phyloP scores from a whole-genome alignment of 2,797 vertebrate species.

The Helostoma temminkii region DNA sequence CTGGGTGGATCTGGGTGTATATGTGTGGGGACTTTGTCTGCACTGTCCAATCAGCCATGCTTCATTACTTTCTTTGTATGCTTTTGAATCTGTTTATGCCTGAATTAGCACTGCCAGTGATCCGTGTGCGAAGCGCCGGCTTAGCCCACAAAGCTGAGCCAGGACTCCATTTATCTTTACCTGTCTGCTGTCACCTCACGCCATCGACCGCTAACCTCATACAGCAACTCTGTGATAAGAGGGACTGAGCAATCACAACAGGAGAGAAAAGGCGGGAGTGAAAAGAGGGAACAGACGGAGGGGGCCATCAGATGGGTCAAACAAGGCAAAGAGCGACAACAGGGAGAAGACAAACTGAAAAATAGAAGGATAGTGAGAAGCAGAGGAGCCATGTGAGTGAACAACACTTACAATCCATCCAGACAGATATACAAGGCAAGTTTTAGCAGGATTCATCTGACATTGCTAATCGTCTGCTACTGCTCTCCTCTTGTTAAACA shows the following conservation, averaged over 20 bases:
- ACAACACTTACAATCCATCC: neutral
- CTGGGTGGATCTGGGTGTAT: neutral
- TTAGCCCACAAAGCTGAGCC: constrained; percentile 20
- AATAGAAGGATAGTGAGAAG: neutral
- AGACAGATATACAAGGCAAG: neutral
- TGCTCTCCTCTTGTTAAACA: constrained; percentile 23
- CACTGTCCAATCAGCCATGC: constrained; percentile 56
- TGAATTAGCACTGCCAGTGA: constrained; percentile 59
- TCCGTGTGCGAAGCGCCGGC: constrained; percentile 30
- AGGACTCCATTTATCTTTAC: constrained; percentile 51
- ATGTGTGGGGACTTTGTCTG: constrained; percentile 20
- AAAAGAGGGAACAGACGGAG: neutral
- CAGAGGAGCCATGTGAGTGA: neutral
- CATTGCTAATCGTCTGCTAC: constrained; percentile 20
- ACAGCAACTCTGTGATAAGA: constrained; percentile 15
- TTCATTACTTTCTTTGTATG: constrained; percentile 68
- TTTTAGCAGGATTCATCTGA: constrained; percentile 13
- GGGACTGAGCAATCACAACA: neutral
- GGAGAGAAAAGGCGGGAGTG: neutral
- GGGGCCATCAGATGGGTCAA: constrained; percentile 18
- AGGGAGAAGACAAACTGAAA: neutral
- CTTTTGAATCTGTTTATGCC: constrained; percentile 50
- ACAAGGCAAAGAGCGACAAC: neutral
- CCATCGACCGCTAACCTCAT: constrained; percentile 35
- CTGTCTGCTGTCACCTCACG: constrained; percentile 50